phyloP scores from a whole-genome alignment of 1,140 invertebrate genomes.

The Rhyzopertha dominica region DNA sequence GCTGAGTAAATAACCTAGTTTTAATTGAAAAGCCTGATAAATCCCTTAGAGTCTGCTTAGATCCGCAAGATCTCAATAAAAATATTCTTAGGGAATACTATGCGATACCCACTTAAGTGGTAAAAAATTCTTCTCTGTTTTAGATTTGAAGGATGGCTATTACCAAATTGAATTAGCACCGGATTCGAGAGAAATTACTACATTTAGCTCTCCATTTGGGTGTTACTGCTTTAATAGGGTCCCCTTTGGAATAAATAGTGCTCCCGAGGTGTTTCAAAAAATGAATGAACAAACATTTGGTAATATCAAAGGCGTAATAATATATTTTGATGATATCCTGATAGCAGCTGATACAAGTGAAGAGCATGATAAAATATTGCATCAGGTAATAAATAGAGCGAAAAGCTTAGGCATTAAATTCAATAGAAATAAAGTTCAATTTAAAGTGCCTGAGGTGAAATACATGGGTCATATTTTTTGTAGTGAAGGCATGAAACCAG shows the following conservation, averaged over 20 bases:
- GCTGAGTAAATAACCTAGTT: no score
- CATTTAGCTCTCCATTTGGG: constrained; percentile 43
- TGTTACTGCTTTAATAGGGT: constrained; percentile 33
- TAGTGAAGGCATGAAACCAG: constrained; percentile 15
- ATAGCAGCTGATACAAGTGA: constrained; percentile 12
- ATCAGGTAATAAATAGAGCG: constrained; percentile 14
- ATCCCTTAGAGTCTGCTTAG: no score
- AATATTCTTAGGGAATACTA: no score
- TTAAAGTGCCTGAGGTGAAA: constrained; percentile 15
- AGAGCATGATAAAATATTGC: constrained; percentile 17
- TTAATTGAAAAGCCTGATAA: no score
- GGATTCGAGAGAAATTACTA: constrained; percentile 30
- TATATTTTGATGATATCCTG: constrained; percentile 26
- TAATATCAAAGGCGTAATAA: constrained; percentile 14
- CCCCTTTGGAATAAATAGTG: constrained; percentile 41
- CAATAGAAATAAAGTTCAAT: constrained; percentile 22
- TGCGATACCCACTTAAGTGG: no score
- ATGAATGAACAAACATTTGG: constrained; percentile 26
- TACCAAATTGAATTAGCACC: constrained; percentile 27
- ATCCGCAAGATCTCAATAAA: no score
- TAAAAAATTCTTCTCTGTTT: constrained; percentile 43
- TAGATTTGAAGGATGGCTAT: constrained; percentile 45
- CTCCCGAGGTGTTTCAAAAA: constrained; percentile 43
- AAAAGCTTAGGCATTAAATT: constrained; percentile 17
- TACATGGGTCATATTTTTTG: constrained; percentile 21